A percentile compares a stretch with the other conserved stretches of the same genome.
Conservation (phyloP, 2,113 vertebrate species). For the Anarrhichthys ocellatus region DNA sequence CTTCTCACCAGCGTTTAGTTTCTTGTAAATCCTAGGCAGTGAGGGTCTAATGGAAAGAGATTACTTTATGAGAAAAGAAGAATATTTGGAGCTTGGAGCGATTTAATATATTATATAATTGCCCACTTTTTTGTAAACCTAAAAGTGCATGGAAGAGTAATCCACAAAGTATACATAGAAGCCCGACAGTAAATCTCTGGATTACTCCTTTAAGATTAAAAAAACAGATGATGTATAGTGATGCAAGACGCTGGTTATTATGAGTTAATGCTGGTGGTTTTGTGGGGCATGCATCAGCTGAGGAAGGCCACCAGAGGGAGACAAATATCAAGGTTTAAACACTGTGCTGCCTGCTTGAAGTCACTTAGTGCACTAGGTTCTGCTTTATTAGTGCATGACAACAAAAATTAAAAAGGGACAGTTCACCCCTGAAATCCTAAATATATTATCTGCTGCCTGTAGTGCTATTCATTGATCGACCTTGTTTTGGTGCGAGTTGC, state of each 20-base stretch:
- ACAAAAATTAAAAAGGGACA: not conserved
- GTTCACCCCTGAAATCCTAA: not conserved
- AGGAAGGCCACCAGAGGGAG: constrained; percentile 50
- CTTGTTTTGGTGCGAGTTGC: too few relatives aligned
- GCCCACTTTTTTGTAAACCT: not conserved
- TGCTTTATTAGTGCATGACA: not conserved
- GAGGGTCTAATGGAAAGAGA: not conserved
- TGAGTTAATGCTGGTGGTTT: too few relatives aligned
- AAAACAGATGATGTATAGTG: not conserved
- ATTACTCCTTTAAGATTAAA: not conserved
- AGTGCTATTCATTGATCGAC: too few relatives aligned
- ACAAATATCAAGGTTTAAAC: constrained; percentile 23
- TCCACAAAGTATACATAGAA: too few relatives aligned
- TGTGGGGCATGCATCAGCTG: not conserved
- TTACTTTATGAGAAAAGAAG: not conserved
- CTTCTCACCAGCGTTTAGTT: not conserved
- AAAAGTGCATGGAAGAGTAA: not conserved
- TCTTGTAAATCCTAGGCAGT: not conserved
- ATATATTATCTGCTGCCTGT: too few relatives aligned
- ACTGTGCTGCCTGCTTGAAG: not conserved
- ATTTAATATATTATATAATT: too few relatives aligned
- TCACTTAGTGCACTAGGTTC: not conserved
- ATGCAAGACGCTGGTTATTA: not conserved
- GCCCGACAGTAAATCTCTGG: not conserved
- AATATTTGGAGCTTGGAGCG: not conserved